Conservation (phyloP, 2,888 invertebrate genomes). For the Cylindroiulus punctatus region DNA sequence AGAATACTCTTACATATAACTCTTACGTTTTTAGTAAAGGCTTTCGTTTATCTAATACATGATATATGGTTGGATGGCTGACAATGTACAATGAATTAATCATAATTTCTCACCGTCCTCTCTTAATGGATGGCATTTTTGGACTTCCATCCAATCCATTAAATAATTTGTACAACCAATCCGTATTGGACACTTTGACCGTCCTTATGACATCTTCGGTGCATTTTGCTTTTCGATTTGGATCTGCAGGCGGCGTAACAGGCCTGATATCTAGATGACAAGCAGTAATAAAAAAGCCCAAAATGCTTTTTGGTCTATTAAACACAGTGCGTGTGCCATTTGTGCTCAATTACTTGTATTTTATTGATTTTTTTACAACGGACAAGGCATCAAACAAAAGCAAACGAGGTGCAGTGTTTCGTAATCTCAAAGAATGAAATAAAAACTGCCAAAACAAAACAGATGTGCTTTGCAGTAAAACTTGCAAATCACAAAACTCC, state of each 20-base stretch:
- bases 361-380: conserved; percentile 26
- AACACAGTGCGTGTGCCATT: neutral
- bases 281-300: neutral
- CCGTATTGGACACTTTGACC: conserved; percentile 67
- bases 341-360: conserved; percentile 3
- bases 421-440: neutral
- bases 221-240: neutral
- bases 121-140: conserved; percentile 61
- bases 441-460: neutral
- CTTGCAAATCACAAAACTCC: neutral
- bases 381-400: neutral
- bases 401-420: neutral
- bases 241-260: neutral
- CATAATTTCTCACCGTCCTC: conserved; percentile 62
- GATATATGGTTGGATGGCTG: neutral
- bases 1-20: neutral
- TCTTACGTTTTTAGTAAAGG: neutral
- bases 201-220: conserved; percentile 60
- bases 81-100: conserved; percentile 6
- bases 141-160: conserved; percentile 66
- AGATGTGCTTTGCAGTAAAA: neutral
- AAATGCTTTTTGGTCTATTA: conserved; percentile 33
- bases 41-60: neutral
- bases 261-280: conserved; percentile 26
- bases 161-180: conserved; percentile 69